Base-by-base conservation (phyloP, 2,797 vertebrate genomes). In the Neopelma chrysocephalum region DNA sequence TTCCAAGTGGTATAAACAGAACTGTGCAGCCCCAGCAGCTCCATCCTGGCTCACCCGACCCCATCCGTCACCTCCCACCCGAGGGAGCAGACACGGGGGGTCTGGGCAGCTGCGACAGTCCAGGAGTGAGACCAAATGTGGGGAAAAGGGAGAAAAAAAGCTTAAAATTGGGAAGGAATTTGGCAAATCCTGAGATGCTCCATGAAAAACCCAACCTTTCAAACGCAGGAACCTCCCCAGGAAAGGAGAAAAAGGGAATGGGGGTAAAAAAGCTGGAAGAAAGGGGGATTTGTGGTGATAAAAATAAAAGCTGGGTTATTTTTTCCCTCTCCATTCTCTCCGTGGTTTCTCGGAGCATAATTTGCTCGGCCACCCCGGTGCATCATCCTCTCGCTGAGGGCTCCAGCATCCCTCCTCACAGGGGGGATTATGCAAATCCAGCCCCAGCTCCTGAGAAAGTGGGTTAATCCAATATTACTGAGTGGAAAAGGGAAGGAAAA, bases 401-500 rank as follows among this genome's bases (percentile, higher is more conserved):
- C 95, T 96, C 69, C 90, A 47, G 71, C 76, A 15, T n/a, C 77
- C 88, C 95, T 94, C 87, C 2, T 12, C 17, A 13, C 92, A 66
- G 87, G 86, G 89, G 84, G 94, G 97, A 97, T 98, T 98, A 98
- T 96, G 96, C 97, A 98, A 98, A 98, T 96, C 86, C 90, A 90
- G 94, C 96, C 96, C 94, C 96, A 89, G 97, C 97, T 97, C 82
- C 14, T 11, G 18, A 85, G 94, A 98, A 98, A 98, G 82, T 98
- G 97, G 98, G 98, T 97, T 98, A 98, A 98, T 98, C 98, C 97
- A 98, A 98, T 97, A 97, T 98, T 98, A 98, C 94, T 4, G 22
- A 87, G 93, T 72, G 93, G 92, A 61, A 93, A 97, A 72, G 47
- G 82, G 70, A 96, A 87, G 80, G 88, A 18, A 90, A 95, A 97